Base-by-base conservation (phyloP, 2,113 vertebrate species). In the Orcinus orca region DNA sequence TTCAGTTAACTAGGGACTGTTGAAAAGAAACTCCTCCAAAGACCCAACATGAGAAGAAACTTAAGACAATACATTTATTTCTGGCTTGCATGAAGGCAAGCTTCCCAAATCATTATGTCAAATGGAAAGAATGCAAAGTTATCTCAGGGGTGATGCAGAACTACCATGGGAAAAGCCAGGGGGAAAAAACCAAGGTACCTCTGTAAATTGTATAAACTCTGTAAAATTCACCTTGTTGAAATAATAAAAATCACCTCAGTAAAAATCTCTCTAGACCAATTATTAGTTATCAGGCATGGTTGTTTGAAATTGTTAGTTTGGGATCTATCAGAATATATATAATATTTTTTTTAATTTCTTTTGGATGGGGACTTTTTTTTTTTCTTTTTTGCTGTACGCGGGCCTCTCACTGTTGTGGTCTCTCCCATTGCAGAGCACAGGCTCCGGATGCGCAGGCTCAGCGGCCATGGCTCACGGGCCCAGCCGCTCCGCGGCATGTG, bases 101-200 rank as follows among this genome's bases (percentile, higher is more conserved):
- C 58, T 85, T 95, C 85, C 79, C 90, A 95, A 89, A 84, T 71
- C 63, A 85, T 20, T 33, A 53, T 88, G 60, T 93, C 90, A 90
- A 90, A 77, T 63, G 53, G 20, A 81, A 96, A 96, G 65, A 94
- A 86, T 36, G 71, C 53, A 65, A 96, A 85, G 73, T 77, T 79
- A 90, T 65, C 63, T 65, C 63, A 89, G 63, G 26, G 26, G 11
- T 74, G 41, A 95, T 7, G 5, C 33, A 90, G 8, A 85, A 93
- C 33, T 82, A 90, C n/a, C 41, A 82, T 13, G 33, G 17, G n/a
- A 44, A 92, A 79, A 33, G 29, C 29, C 12, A 58, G 12, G 38
- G 5, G 6, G 47, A 3, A 55, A 55, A 71, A 84, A 79, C 25
- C 21, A 88, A 71, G 77, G 29, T 55, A 81, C 21, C 12, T 65